phyloP scores from a whole-genome alignment of 2,797 vertebrate genomes.

The Amazona finschi region DNA sequence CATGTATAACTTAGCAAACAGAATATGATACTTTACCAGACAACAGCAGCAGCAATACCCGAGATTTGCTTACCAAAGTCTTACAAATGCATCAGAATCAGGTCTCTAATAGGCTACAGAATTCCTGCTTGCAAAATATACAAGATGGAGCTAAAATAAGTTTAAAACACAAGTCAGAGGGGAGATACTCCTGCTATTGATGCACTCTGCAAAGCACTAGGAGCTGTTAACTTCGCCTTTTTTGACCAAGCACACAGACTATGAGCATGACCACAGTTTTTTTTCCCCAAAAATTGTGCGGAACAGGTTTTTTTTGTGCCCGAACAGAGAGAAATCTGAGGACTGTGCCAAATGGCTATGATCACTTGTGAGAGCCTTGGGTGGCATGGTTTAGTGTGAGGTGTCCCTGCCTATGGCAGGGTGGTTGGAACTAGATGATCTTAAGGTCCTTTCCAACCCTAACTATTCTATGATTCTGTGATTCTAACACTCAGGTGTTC shows the following conservation, averaged over 20 bases:
- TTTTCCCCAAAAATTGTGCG: not conserved
- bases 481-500: not conserved
- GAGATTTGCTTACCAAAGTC: not conserved
- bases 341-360: not conserved
- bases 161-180: not conserved
- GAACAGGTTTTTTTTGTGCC: not conserved
- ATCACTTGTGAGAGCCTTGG: not conserved
- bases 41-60: not conserved
- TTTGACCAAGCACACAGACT: not conserved
- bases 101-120: not conserved
- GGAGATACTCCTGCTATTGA: not conserved
- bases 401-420: too few species aligned
- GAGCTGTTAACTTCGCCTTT: not conserved
- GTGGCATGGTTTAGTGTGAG: too few species aligned
- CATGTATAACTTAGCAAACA: not conserved
- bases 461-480: too few species aligned
- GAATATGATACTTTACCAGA: not conserved
- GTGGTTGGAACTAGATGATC: too few species aligned
- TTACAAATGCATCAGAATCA: not conserved
- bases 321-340: not conserved
- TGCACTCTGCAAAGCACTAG: not conserved
- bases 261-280: fast-evolving
- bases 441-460: too few species aligned
- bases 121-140: not conserved
- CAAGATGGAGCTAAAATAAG: not conserved